These are phyloP conservation scores for Cheilosia vernalis DNA, from an alignment of 2,888 invertebrate species.

Conservation along the genomic window DNA sequence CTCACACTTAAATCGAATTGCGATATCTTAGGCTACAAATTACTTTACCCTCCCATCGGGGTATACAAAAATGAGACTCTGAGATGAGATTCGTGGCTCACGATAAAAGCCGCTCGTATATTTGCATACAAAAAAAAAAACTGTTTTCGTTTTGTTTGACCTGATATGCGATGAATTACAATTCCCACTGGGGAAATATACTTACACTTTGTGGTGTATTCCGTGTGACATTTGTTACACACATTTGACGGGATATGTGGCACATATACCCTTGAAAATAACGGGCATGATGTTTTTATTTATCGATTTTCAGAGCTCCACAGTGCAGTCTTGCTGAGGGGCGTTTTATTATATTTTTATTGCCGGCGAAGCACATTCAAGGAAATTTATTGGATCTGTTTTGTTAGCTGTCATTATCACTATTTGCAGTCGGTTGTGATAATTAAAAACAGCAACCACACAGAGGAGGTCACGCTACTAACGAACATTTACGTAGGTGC, in stretches of 20 bases:
- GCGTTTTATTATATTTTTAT: background rate
- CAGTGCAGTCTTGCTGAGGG: background rate
- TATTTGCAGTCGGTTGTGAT: too few species aligned
- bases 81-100: background rate
- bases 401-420: too few species aligned
- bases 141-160: background rate
- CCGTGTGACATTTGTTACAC: slow-evolving; percentile 1
- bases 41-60: background rate
- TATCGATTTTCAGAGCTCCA: background rate
- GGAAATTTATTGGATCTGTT: too few species aligned
- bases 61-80: background rate
- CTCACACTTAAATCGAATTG: background rate
- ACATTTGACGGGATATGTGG: background rate
- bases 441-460: too few species aligned
- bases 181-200: background rate
- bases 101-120: background rate
- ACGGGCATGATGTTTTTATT: slow-evolving; percentile 4
- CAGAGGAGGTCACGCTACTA: too few species aligned
- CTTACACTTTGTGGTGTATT: background rate
- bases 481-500: too few species aligned
- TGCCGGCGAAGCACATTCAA: too few species aligned
- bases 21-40: background rate
- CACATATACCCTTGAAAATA: slow-evolving; percentile 1
- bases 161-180: background rate
- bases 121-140: background rate